Percentiles rank a stretch among this genome's conserved stretches.
Evolutionary conservation across 2,113 vertebrate species (phyloP).

Genomic region (Lepus timidus): DNA sequence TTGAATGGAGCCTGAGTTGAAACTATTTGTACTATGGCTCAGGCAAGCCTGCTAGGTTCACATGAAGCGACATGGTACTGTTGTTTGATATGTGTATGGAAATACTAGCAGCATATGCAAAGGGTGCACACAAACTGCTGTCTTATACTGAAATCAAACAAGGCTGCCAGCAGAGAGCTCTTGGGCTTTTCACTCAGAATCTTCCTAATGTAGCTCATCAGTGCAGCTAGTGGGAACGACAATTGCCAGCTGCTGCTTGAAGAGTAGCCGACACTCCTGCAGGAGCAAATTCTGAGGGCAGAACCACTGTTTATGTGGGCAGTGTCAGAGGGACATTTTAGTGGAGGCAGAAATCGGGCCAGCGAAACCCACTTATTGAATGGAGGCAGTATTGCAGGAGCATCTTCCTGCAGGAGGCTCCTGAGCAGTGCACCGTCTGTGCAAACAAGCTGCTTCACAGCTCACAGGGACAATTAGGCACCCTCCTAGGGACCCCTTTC

Average conservation of each 20-base stretch:
- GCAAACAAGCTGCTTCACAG: neutral
- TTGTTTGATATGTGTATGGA: too few species aligned
- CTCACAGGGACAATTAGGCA: neutral
- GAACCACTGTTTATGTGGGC: too few species aligned
- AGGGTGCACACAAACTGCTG: neutral
- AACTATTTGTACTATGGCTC: neutral
- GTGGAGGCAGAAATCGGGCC: neutral
- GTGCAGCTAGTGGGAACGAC: neutral
- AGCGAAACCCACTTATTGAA: neutral
- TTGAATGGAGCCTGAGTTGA: neutral
- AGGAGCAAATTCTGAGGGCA: neutral
- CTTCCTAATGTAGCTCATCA: neutral
- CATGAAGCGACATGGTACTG: neutral
- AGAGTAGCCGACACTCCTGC: too few species aligned
- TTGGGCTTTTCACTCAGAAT: neutral
- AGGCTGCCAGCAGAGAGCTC: neutral
- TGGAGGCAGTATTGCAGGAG: neutral
- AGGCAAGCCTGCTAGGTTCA: neutral
- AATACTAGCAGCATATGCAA: neutral
- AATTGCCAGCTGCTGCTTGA: neutral
- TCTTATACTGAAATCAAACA: neutral
- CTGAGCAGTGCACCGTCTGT: fast-evolving
- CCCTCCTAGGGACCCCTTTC: neutral
- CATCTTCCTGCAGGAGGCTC: neutral
- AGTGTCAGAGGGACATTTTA: neutral